Evolutionary conservation across 2,797 vertebrate genomes (phyloP).

Genomic region (Hippoglossus hippoglossus): DNA sequence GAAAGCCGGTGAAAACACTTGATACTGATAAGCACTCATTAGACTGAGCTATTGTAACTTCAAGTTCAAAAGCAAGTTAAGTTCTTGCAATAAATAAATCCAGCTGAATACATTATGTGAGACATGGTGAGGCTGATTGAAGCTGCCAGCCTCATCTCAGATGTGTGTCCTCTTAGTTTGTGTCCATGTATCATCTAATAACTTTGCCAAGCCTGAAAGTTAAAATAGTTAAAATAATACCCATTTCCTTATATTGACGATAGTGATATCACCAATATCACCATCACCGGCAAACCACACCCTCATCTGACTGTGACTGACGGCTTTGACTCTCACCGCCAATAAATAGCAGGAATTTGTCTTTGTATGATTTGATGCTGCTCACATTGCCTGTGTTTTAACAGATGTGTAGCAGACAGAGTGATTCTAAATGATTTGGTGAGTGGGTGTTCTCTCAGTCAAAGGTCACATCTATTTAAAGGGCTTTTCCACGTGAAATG

Average conservation of each 20-base stretch:
- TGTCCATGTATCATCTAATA: not conserved
- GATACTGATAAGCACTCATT: too few species aligned
- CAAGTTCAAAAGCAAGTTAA: too few species aligned
- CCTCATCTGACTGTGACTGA: not conserved
- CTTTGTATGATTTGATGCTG: slow-evolving; percentile 11
- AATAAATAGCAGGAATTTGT: slow-evolving; percentile 14
- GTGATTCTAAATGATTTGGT: slow-evolving; percentile 52
- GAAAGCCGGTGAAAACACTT: too few species aligned
- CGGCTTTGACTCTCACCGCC: not conserved
- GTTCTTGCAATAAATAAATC: too few species aligned
- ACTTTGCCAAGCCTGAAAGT: not conserved
- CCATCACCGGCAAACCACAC: slow-evolving; percentile 7
- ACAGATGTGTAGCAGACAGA: slow-evolving; percentile 52
- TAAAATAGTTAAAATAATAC: slow-evolving; percentile 16
- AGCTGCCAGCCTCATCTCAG: not conserved
- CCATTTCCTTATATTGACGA: slow-evolving; percentile 15
- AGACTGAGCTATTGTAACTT: too few species aligned
- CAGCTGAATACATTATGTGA: too few species aligned
- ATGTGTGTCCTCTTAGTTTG: not conserved
- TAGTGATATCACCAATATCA: slow-evolving; percentile 12
- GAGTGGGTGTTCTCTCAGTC: slow-evolving; percentile 60
- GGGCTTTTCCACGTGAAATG: slow-evolving; percentile 72
- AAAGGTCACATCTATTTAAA: slow-evolving; percentile 84
- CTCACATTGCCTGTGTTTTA: slow-evolving; percentile 22
- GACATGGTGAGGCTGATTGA: not conserved